phyloP scores from a whole-genome alignment of 2,888 invertebrate genomes.

The Caenorhabditis becei region DNA sequence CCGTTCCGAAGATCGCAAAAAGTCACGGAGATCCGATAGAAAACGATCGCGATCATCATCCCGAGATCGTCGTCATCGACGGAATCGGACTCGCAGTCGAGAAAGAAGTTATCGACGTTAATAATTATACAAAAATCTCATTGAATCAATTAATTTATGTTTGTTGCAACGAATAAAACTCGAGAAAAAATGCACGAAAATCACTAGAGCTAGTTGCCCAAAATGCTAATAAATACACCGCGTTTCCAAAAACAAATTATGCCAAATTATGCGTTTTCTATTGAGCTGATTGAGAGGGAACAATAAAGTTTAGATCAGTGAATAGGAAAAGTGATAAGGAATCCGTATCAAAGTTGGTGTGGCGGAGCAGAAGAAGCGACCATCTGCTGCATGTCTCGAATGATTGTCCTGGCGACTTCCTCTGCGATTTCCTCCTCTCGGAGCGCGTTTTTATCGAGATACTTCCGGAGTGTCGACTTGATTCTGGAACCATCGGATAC shows the following conservation, averaged over 20 bases:
- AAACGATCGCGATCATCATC: conserved; percentile 24
- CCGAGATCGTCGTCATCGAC: conserved; percentile 39
- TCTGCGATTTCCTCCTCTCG: conserved; percentile 93
- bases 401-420: conserved; percentile 97
- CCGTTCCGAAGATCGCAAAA: conserved; percentile 32
- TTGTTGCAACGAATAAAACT: not conserved
- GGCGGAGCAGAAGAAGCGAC: conserved; percentile 57
- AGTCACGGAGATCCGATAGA: conserved; percentile 27
- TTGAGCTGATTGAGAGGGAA: conserved; percentile 15
- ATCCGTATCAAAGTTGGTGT: not conserved
- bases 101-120: conserved; percentile 44
- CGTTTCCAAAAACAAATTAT: conserved; percentile 33
- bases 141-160: conserved; percentile 1
- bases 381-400: conserved; percentile 93
- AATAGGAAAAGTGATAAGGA: not conserved
- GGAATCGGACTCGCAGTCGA: conserved; percentile 45
- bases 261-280: conserved; percentile 23
- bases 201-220: conserved; percentile 1
- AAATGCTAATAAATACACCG: conserved; percentile 27
- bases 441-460: conserved; percentile 65
- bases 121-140: too few species aligned
- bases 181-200: not conserved
- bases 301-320: conserved; percentile 1
- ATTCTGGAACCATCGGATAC: conserved; percentile 38
- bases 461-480: conserved; percentile 63